These are phyloP conservation scores for Bergia sp. DNA, from an alignment of 92 coral and sea anemone genomes.

Conservation along the genomic window DNA sequence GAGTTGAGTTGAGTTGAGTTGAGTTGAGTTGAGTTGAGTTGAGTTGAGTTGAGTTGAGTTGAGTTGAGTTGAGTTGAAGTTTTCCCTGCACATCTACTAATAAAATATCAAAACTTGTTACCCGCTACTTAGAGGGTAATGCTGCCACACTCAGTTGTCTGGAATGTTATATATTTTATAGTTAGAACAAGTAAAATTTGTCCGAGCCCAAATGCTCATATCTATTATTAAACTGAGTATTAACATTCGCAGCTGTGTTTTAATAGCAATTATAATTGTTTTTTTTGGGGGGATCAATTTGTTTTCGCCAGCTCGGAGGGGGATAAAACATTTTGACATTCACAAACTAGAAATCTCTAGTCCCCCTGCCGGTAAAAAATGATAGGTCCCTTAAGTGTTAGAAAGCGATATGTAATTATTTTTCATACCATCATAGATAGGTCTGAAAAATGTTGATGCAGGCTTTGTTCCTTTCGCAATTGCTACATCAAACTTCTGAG, in stretches of 20 bases:
- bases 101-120: conserved; percentile 11
- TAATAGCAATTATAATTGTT: conserved; percentile 7
- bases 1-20: too few species aligned
- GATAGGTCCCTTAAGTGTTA: conserved; percentile 14
- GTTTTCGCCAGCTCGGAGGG: conserved; percentile 9
- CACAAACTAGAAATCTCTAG: conserved; percentile 6
- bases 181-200: conserved; percentile 12
- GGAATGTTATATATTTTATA: conserved; percentile 21
- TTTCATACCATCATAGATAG: conserved; percentile 3
- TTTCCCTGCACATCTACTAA: conserved; percentile 17
- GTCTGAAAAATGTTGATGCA: conserved; percentile 4
- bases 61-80: too few species aligned
- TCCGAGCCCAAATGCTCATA: conserved; percentile 18
- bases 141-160: conserved; percentile 27
- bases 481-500: conserved; percentile 15
- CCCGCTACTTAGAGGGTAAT: conserved; percentile 22
- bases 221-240: conserved; percentile 20
- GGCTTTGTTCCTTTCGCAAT: conserved; percentile 3
- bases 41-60: too few species aligned
- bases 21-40: too few species aligned
- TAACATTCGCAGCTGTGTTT: conserved; percentile 22
- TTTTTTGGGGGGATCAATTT: conserved; percentile 21
- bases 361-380: conserved; percentile 22
- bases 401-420: conserved; percentile 2
- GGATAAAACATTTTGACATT: conserved; percentile 15